Evolutionary conservation across 2,797 vertebrate genomes (phyloP).

Genomic region (Thamnophis elegans): DNA sequence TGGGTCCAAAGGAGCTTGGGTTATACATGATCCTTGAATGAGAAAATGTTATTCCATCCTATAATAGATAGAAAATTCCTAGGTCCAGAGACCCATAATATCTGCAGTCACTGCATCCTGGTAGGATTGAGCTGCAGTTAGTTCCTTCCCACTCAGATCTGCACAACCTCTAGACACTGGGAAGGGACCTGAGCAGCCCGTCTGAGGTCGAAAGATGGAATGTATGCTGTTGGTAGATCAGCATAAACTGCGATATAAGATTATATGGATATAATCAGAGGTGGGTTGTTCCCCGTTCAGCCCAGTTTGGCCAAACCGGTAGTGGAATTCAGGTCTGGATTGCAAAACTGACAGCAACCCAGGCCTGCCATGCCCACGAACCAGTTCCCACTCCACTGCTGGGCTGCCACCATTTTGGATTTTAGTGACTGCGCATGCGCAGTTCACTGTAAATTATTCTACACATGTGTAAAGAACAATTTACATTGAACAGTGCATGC

Average conservation of each 20-base stretch:
- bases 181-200: background rate
- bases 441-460: too few relatives aligned
- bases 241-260: background rate
- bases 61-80: background rate
- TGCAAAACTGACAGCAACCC: too few relatives aligned
- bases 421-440: too few relatives aligned
- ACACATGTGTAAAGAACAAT: too few relatives aligned
- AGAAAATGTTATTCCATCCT: background rate
- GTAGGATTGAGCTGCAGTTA: background rate
- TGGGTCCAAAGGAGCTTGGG: background rate
- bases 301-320: too few relatives aligned
- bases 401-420: too few relatives aligned
- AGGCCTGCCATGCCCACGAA: too few relatives aligned
- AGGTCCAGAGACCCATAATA: background rate
- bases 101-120: background rate
- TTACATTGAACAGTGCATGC: too few relatives aligned
- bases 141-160: background rate
- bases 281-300: too few relatives aligned
- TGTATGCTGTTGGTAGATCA: background rate
- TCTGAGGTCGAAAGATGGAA: background rate
- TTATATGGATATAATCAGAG: background rate
- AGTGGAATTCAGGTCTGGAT: too few relatives aligned
- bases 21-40: background rate
- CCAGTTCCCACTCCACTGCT: too few relatives aligned
- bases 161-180: background rate